Conservation (phyloP, 2,797 vertebrate genomes). For the Zalophus californianus region DNA sequence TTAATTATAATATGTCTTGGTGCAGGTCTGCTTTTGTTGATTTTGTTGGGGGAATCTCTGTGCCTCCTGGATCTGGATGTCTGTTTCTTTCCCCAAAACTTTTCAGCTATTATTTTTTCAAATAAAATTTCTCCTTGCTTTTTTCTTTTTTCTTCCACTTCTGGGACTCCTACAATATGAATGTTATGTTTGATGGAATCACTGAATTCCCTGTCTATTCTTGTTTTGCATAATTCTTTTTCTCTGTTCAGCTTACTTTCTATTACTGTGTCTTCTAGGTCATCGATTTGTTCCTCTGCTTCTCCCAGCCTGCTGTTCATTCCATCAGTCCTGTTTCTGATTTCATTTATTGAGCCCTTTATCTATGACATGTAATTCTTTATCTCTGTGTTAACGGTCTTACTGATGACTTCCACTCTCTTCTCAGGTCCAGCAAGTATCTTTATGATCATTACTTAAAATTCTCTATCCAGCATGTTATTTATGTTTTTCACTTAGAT, state of each 20-base stretch:
- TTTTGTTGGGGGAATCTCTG: too few relatives aligned
- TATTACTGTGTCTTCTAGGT: not conserved
- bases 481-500: too few relatives aligned
- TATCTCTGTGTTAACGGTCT: not conserved
- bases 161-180: not conserved
- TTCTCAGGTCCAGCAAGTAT: not conserved
- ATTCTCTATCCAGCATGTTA: too few relatives aligned
- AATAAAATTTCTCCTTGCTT: too few relatives aligned
- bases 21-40: too few relatives aligned
- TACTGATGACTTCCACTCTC: not conserved
- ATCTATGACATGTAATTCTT: not conserved
- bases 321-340: not conserved
- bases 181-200: not conserved
- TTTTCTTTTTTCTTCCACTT: not conserved
- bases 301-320: not conserved
- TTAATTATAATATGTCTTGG: too few relatives aligned
- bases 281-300: not conserved
- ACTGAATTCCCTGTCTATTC: not conserved
- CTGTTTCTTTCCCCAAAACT: too few relatives aligned
- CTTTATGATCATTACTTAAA: too few relatives aligned
- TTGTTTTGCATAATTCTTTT: not conserved
- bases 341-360: not conserved
- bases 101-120: too few relatives aligned
- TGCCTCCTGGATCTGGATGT: too few relatives aligned
- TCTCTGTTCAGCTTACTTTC: not conserved